Conservation (phyloP, 2,797 vertebrate genomes). For the Pipistrellus pipistrellus region DNA sequence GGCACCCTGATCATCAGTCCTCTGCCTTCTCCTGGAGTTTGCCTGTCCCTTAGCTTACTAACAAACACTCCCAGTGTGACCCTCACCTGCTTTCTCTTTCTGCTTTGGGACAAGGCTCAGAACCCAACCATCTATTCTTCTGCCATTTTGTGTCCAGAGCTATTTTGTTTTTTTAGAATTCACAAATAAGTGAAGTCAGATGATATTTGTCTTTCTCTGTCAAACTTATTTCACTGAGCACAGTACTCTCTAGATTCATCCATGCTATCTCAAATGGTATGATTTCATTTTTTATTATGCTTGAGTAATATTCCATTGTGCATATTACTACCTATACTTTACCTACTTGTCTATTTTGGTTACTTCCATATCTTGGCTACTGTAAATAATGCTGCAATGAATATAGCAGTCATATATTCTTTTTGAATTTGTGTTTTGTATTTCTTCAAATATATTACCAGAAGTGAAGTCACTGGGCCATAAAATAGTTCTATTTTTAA, state of each 20-base stretch:
- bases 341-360: background rate
- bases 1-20: too few species aligned
- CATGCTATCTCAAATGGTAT: background rate
- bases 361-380: background rate
- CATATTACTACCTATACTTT: background rate
- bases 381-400: background rate
- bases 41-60: too few species aligned
- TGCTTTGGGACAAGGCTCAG: too few species aligned
- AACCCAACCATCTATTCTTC: too few species aligned
- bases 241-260: too few species aligned
- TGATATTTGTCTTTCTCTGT: background rate
- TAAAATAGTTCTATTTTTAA: background rate
- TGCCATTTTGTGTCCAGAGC: too few species aligned
- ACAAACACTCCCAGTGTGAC: too few species aligned
- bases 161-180: background rate
- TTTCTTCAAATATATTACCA: background rate
- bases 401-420: background rate
- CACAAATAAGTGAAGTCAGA: background rate
- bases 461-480: background rate
- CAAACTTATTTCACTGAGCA: background rate
- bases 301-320: background rate
- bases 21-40: too few species aligned
- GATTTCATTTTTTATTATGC: background rate
- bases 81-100: too few species aligned
- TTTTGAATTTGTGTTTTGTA: background rate